Evolutionary conservation across 2,797 vertebrate species (phyloP), one percentile per base, ranked within the genome.

Genomic region (Arnoldichthys spilopterus): DNA sequence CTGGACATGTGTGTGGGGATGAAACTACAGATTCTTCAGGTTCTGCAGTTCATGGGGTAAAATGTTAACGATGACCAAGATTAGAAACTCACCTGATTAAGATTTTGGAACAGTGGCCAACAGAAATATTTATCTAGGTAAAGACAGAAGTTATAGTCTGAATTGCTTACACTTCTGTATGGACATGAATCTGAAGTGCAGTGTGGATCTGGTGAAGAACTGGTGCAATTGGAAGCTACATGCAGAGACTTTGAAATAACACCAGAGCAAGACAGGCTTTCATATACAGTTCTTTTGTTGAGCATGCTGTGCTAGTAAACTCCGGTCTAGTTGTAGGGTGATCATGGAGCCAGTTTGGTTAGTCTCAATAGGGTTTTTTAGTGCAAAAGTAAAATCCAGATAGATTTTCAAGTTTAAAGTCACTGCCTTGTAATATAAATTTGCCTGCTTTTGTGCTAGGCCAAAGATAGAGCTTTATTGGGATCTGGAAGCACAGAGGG

Each of bases 391-490:
- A 24, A 85, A 85, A 82, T 86, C 87, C 84, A 86, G 81, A 85
- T 88, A 78, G 51, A 40, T 59, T 88, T 90, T 88, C 82, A 80
- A 83, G 45, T 15, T 88, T 81, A 80, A 83, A 24, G 24, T 4
- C 20, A 77, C 80, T 34, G 20, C 7, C 40, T 76, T 79, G 80
- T 82, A 63, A 73, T 76, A 71, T 28, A 81, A 63, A 74, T 77
- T 74, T 28, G 77, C 82, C 62, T 34, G 64, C 71, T 84, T 59
- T 64, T 24, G 59, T 16, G 54, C 76, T 59, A 30, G 58, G 40
- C 62, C 73, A 63, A 40, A 85, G 79, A 71, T 56, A 61, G 16
- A 62, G 49, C 79, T 85, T 83, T 80, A 86, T 81, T 77, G 71
- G 72, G 79, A 74, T 83, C 82, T 84, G 16, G 16, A 63, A 64